These are phyloP conservation scores for Nerophis lumbriciformis DNA, from an alignment of 2,113 vertebrate genomes.

Conservation along the genomic window DNA sequence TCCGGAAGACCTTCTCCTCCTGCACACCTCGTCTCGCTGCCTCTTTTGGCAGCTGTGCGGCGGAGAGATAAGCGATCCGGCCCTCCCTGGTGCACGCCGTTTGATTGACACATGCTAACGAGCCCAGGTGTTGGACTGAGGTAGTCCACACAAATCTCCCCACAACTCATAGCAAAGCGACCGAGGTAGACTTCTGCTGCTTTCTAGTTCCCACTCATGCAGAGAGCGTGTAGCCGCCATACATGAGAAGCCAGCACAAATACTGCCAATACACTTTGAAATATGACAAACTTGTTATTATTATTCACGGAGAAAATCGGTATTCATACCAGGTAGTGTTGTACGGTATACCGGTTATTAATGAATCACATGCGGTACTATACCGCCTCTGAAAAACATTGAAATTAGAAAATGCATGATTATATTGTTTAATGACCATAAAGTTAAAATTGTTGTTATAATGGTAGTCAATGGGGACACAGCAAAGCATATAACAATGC, in stretches of 20 bases:
- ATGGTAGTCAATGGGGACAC: too few relatives aligned
- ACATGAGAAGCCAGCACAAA: neutral
- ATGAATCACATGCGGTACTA: too few relatives aligned
- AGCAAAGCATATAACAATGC: too few relatives aligned
- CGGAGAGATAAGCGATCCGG: constrained; percentile 42
- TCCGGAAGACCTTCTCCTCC: neutral
- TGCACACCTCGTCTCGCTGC: neutral
- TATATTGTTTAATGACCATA: too few relatives aligned
- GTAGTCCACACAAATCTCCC: constrained; percentile 45
- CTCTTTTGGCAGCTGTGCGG: constrained; percentile 30
- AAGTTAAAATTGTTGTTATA: too few relatives aligned
- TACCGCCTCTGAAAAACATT: too few relatives aligned
- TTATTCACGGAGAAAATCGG: too few relatives aligned
- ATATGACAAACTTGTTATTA: too few relatives aligned
- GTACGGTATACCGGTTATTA: too few relatives aligned
- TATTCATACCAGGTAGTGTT: too few relatives aligned
- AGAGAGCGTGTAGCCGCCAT: neutral
- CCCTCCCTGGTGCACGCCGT: constrained; percentile 33
- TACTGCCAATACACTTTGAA: too few relatives aligned
- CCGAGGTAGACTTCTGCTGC: constrained; percentile 10
- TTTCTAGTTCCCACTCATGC: neutral
- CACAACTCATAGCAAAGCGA: constrained; percentile 28
- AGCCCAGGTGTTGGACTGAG: constrained; percentile 54
- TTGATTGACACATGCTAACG: constrained; percentile 74
- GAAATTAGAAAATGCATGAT: too few relatives aligned